Conservation (phyloP, 2,888 invertebrate species). For the Desoria tigrina region DNA sequence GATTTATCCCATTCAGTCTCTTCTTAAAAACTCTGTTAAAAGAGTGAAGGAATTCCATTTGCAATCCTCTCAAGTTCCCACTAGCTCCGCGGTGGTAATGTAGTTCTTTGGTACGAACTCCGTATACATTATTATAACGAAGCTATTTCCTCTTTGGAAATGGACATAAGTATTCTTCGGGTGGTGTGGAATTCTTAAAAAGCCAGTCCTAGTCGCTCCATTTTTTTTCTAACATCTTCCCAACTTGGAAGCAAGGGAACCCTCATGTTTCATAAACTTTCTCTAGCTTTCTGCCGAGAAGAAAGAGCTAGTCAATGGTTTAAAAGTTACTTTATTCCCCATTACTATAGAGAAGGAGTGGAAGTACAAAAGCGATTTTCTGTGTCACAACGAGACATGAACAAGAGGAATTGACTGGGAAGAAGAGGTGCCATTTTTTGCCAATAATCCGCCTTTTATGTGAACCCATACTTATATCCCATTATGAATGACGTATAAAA, state of each 20-base stretch:
- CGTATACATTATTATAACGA: no score
- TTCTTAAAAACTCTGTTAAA: background rate
- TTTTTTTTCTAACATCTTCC: no score
- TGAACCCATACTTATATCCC: background rate
- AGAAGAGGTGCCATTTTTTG: constrained; percentile 9
- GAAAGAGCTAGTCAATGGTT: background rate
- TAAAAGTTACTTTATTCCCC: background rate
- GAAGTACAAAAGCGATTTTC: background rate
- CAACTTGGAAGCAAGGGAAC: no score
- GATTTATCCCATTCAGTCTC: constrained; percentile 8
- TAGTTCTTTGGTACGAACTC: no score
- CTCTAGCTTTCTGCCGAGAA: background rate
- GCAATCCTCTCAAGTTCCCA: constrained; percentile 3
- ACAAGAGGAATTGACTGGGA: background rate
- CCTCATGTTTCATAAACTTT: constrained; percentile 18
- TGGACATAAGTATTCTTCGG: no score
- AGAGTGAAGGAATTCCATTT: constrained; percentile 1
- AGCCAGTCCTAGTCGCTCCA: no score
- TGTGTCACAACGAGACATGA: no score
- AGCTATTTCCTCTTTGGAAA: background rate
- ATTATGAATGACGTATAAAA: background rate
- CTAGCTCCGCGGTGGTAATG: no score
- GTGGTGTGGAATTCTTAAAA: constrained; percentile 1
- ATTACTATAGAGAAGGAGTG: background rate
- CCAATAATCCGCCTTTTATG: constrained; percentile 1